These are phyloP conservation scores for Acanthurus leucopareius DNA, from an alignment of 2,797 vertebrate genomes.

Conservation along the genomic window DNA sequence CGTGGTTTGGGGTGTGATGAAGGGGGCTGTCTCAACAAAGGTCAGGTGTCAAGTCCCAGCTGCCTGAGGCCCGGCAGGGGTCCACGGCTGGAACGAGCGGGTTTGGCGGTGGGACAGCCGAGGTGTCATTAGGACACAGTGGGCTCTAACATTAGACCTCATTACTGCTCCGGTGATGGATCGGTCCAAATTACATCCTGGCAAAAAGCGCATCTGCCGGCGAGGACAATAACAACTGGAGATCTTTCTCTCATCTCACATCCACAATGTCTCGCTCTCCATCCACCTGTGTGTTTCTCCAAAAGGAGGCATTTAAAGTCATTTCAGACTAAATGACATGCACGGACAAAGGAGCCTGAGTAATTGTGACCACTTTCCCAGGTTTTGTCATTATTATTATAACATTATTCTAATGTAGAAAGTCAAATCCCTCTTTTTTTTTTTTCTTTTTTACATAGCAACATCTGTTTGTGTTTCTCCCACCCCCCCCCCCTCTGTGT, in stretches of 20 bases:
- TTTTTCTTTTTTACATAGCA: background rate
- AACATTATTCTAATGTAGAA: constrained; percentile 42
- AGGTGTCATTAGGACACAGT: constrained; percentile 81
- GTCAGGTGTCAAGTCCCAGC: constrained; percentile 77
- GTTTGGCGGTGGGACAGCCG: constrained; percentile 62
- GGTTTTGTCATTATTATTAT: background rate
- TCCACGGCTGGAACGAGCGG: constrained; percentile 48
- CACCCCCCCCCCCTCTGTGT: background rate
- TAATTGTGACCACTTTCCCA: constrained; percentile 34
- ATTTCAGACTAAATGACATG: constrained; percentile 42
- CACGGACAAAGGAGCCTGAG: constrained; percentile 34
- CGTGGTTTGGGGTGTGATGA: constrained; percentile 57
- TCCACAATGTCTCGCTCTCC: constrained; percentile 12
- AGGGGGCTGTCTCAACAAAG: constrained; percentile 65
- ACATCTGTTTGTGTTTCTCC: background rate
- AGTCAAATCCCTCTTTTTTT: constrained; percentile 17
- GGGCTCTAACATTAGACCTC: constrained; percentile 84
- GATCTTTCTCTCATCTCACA: constrained; percentile 9
- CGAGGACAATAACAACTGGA: constrained; percentile 69
- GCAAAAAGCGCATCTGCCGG: constrained; percentile 62
- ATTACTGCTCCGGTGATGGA: constrained; percentile 83
- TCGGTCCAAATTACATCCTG: constrained; percentile 79
- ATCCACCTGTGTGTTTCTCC: constrained; percentile 34
- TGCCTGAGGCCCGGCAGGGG: constrained; percentile 64
- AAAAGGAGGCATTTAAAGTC: constrained; percentile 52